These are phyloP conservation scores for Brachyhypopomus gauderio DNA, from an alignment of 2,113 vertebrate genomes.

Conservation along the genomic window DNA sequence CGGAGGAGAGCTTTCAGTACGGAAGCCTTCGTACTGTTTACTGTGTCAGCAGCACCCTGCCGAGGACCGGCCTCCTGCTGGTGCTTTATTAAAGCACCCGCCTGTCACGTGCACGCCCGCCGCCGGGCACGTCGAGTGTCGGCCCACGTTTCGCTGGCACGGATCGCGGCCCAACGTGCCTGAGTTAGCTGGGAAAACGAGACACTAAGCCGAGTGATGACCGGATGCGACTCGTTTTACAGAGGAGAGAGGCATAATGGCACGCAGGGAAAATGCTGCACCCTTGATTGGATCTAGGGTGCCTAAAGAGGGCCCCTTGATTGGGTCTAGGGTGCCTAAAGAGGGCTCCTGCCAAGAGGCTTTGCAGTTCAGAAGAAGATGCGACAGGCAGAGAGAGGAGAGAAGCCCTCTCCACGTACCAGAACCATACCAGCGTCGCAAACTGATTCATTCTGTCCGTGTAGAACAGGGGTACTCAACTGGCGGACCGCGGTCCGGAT, in stretches of 20 bases:
- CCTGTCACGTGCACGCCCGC: neutral
- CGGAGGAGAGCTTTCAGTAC: constrained; percentile 43
- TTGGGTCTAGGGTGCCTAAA: neutral
- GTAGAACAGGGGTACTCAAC: neutral
- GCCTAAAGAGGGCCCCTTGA: neutral
- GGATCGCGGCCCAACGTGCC: constrained; percentile 48
- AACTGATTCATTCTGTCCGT: constrained; percentile 13
- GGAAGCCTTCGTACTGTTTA: constrained; percentile 53
- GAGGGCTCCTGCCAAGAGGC: neutral
- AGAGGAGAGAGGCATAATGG: neutral
- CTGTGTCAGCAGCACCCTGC: constrained; percentile 47
- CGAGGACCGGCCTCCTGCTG: constrained; percentile 32
- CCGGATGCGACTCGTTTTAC: constrained; percentile 11
- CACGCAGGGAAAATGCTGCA: constrained; percentile 15
- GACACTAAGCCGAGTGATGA: constrained; percentile 46
- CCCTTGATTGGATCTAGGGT: neutral
- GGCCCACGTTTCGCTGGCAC: constrained; percentile 52
- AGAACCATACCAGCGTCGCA: neutral
- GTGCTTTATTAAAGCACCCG: constrained; percentile 52
- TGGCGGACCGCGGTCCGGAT: no score
- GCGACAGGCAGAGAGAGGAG: no score
- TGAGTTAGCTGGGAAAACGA: constrained; percentile 58
- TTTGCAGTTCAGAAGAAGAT: neutral
- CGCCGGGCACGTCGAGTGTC: constrained; percentile 58
- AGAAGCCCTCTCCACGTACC: neutral